Conservation (phyloP, 2,797 vertebrate species). For the Melanotaenia parkinsoni region DNA sequence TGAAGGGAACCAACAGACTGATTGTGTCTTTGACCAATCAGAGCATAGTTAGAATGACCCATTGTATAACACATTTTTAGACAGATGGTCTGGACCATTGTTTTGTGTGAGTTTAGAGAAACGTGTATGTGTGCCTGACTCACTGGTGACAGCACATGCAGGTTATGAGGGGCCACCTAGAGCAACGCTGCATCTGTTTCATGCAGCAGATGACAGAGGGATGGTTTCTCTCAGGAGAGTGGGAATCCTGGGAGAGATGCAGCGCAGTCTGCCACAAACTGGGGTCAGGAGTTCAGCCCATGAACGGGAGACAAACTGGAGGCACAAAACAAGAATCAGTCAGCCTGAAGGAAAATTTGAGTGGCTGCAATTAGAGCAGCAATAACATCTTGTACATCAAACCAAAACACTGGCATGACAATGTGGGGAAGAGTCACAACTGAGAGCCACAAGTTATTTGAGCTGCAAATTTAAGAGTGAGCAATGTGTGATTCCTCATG, state of each 20-base stretch:
- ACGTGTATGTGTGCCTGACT: conserved; percentile 38
- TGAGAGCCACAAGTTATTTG: not conserved
- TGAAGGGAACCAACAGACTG: not conserved
- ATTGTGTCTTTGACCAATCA: conserved; percentile 25
- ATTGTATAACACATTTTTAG: conserved; percentile 37
- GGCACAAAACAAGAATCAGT: conserved; percentile 11
- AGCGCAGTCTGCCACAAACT: conserved; percentile 41
- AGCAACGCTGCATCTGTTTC: conserved; percentile 25
- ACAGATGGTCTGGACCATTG: conserved; percentile 49
- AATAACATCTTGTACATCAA: not conserved
- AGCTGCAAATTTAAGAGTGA: not conserved
- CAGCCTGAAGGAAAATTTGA: conserved; percentile 6
- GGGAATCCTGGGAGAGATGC: conserved; percentile 39
- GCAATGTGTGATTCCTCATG: not conserved
- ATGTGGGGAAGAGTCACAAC: not conserved
- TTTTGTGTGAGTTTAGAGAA: conserved; percentile 34
- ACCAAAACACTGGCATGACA: not conserved
- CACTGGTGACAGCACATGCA: conserved; percentile 46
- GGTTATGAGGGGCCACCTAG: conserved; percentile 55
- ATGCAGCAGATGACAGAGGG: conserved; percentile 12
- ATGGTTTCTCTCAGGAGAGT: conserved; percentile 8
- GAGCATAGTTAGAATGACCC: conserved; percentile 4
- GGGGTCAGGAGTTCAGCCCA: conserved; percentile 54
- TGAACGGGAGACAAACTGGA: conserved; percentile 1
- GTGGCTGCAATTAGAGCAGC: not conserved